Evolutionary conservation across 2,888 invertebrate species (phyloP), one percentile per base, ranked within the genome.

Genomic region (Blomia tropicalis): DNA sequence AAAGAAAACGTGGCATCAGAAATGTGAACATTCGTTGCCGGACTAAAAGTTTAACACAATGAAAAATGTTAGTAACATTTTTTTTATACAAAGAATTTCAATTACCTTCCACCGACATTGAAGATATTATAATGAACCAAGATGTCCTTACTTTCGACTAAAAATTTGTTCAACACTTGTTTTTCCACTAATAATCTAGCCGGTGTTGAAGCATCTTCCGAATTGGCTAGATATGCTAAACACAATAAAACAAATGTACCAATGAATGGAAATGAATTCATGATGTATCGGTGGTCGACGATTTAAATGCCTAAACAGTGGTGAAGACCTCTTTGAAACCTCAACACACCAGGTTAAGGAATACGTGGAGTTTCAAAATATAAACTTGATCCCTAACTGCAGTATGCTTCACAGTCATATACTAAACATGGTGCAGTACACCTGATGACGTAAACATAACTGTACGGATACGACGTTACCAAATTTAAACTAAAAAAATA

Each of bases 111-210:
- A 17, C 69, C 69, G 47, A 69, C 67, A 64, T 69, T 69, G 61
- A 66, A 69, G 44, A 69, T 66, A 36, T 66, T 67, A 67, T 77
- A 79, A 71, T 93, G 89, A 44, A 96, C 83, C 66, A 95, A 81
- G 70, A 96, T 83, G 74, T 98, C 96, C 82, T 90, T 88, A 71
- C 85, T 85, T 78, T 96, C 93, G 1, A 98, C 95, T 66, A 96
- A 78, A 73, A 91, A 95, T 76, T 87, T 89, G 74, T 96, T 96
- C 65, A 93, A 79, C 70, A 96, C 85, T 76, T 89, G 62, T 51
- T 69, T 69, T 51, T 68, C 68, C 7, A 68, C 64, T 4, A 69
- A 61, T n/a, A 69, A 58, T 25, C 67, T 58, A 2, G 68, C 66
- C 19, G 60, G 59, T 36, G 51, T 36, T 1, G 27, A 1, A 23